phyloP scores from a whole-genome alignment of 2,113 vertebrate genomes.

The Chrysochloris asiatica region DNA sequence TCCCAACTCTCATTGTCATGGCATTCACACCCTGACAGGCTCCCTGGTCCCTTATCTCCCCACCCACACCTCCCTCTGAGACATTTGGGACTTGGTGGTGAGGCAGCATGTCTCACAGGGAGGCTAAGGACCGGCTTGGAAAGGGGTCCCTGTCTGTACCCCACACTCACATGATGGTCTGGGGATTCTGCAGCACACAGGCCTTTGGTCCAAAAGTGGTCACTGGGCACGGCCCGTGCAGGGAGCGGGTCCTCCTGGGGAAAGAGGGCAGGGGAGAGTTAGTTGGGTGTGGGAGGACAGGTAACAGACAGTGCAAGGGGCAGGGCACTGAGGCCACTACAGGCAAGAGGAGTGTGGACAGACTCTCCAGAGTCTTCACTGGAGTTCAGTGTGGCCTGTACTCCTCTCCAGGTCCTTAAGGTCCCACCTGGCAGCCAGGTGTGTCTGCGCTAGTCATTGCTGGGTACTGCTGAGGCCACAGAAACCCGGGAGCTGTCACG shows the following conservation, averaged over 20 bases:
- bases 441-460: too few species aligned
- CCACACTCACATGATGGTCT: constrained; percentile 94
- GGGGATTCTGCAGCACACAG: constrained; percentile 96
- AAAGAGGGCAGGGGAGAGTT: neutral
- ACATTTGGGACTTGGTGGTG: neutral
- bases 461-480: too few species aligned
- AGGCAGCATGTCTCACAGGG: neutral
- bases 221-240: constrained; percentile 97
- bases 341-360: too few species aligned
- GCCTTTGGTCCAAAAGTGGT: constrained; percentile 99
- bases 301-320: too few species aligned
- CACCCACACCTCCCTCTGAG: neutral
- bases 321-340: too few species aligned
- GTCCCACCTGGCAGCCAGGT: too few species aligned
- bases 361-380: too few species aligned
- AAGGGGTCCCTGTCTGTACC: neutral
- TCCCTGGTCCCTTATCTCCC: too few species aligned
- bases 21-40: neutral
- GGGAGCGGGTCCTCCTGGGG: constrained; percentile 92
- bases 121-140: neutral
- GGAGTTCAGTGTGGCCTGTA: too few species aligned
- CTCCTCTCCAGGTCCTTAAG: too few species aligned
- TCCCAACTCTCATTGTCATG: neutral
- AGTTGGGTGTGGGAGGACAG: neutral
- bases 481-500: too few species aligned